phyloP scores from a whole-genome alignment of 2,888 invertebrate genomes.

The Agonopterix arenella region DNA sequence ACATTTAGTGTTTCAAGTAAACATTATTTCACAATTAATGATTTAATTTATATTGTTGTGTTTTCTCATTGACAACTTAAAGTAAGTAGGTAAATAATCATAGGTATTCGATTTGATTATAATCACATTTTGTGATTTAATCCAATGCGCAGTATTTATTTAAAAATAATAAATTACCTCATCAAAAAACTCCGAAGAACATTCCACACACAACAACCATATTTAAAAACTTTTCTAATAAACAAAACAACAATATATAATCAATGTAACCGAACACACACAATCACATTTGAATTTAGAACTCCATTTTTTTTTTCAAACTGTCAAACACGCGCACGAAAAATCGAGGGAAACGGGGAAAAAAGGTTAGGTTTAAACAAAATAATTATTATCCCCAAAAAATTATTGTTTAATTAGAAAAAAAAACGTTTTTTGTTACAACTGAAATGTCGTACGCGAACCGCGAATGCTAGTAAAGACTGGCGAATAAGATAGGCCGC shows the following conservation, averaged over 20 bases:
- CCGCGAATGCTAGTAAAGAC: constrained; percentile 56
- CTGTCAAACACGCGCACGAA: constrained; percentile 17
- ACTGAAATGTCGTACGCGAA: constrained; percentile 44
- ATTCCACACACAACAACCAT: constrained; percentile 19
- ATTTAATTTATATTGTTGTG: not conserved
- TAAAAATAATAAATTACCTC: constrained; percentile 10
- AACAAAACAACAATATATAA: constrained; percentile 9
- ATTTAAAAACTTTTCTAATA: constrained; percentile 8
- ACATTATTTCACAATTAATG: not conserved
- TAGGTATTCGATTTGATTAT: not conserved
- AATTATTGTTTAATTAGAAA: constrained; percentile 9
- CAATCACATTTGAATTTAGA: constrained; percentile 8
- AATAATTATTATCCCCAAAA: not conserved
- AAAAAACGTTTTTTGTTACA: constrained; percentile 16
- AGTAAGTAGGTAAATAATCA: not conserved
- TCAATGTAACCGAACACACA: constrained; percentile 13
- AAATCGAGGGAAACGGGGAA: not conserved
- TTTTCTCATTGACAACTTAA: not conserved
- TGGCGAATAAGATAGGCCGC: constrained; percentile 50
- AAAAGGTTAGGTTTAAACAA: not conserved
- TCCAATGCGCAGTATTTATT: not conserved
- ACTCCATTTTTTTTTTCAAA: constrained; percentile 2
- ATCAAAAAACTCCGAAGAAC: constrained; percentile 9
- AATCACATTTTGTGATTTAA: not conserved
- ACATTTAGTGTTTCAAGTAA: too few species aligned